phyloP scores from a whole-genome alignment of 2,113 vertebrate species.

The Carettochelys insculpta region DNA sequence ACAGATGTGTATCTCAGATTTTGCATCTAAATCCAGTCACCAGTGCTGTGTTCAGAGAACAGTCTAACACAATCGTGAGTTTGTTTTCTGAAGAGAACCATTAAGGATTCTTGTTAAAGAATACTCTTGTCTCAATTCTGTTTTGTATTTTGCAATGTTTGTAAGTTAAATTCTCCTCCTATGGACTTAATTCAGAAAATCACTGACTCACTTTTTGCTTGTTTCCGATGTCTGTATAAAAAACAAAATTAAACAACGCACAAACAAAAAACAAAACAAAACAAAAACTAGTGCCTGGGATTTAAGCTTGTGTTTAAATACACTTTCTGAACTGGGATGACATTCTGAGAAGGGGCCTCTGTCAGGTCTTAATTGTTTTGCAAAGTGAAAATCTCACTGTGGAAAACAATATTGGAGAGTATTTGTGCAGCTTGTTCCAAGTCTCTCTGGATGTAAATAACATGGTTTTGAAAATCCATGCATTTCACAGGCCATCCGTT shows the following conservation, averaged over 20 bases:
- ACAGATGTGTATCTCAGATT: background rate
- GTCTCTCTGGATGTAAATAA: rapidly evolving
- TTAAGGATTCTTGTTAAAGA: background rate
- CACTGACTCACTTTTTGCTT: background rate
- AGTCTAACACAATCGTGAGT: background rate
- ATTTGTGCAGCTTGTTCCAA: background rate
- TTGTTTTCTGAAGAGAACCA: background rate
- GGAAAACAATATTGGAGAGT: background rate
- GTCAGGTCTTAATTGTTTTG: background rate
- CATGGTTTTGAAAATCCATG: rapidly evolving
- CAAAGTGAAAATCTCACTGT: background rate
- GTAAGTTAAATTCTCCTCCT: background rate
- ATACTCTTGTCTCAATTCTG: background rate
- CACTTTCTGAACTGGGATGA: background rate
- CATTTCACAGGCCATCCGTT: background rate
- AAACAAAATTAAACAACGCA: too few species aligned
- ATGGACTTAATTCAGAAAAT: background rate
- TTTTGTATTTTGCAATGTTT: background rate
- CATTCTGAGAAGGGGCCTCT: background rate
- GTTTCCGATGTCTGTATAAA: background rate
- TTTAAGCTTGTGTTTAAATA: background rate
- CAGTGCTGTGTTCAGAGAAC: background rate
- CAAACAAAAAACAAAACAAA: too few species aligned
- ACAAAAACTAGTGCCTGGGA: background rate
- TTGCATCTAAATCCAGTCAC: background rate